A percentile compares a stretch with the other conserved stretches of the same genome.
Conservation (phyloP, 2,888 invertebrate species). For the Drosophila parthenogenetica region DNA sequence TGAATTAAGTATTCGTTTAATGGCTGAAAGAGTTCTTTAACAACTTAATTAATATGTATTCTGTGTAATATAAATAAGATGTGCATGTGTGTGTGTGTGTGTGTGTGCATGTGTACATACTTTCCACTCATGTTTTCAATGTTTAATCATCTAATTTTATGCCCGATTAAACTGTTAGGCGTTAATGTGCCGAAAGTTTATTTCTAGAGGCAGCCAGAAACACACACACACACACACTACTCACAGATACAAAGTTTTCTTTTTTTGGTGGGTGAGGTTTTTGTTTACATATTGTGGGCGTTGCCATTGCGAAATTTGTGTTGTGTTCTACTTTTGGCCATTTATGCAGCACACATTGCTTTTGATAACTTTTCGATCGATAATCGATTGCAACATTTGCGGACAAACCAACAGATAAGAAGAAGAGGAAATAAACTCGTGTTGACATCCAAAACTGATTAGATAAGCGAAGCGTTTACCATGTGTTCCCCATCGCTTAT, state of each 20-base stretch:
- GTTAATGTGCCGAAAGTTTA: conserved; percentile 68
- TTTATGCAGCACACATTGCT: conserved; percentile 16
- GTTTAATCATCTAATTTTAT: conserved; percentile 68
- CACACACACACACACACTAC: conserved; percentile 6
- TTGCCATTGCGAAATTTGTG: conserved; percentile 65
- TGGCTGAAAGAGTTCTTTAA: not conserved
- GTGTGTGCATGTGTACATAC: conserved; percentile 4
- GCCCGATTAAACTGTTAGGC: conserved; percentile 70
- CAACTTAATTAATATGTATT: conserved; percentile 19
- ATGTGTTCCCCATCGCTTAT: conserved; percentile 33
- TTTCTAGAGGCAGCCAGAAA: conserved; percentile 55
- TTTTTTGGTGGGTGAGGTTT: conserved; percentile 3
- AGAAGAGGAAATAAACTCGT: conserved; percentile 9
- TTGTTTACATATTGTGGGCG: conserved; percentile 58
- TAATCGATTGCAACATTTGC: conserved; percentile 58
- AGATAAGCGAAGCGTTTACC: conserved; percentile 39
- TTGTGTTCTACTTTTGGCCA: conserved; percentile 46
- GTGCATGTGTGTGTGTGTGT: not conserved
- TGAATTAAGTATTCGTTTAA: not conserved
- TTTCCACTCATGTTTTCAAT: conserved; percentile 39
- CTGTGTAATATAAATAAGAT: conserved; percentile 9
- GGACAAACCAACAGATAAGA: not conserved
- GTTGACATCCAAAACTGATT: conserved; percentile 38
- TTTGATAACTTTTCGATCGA: conserved; percentile 63
- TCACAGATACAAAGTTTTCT: not conserved